These are phyloP conservation scores for Brachypteracias leptosomus DNA, from an alignment of 2,113 vertebrate genomes.

Conservation along the genomic window DNA sequence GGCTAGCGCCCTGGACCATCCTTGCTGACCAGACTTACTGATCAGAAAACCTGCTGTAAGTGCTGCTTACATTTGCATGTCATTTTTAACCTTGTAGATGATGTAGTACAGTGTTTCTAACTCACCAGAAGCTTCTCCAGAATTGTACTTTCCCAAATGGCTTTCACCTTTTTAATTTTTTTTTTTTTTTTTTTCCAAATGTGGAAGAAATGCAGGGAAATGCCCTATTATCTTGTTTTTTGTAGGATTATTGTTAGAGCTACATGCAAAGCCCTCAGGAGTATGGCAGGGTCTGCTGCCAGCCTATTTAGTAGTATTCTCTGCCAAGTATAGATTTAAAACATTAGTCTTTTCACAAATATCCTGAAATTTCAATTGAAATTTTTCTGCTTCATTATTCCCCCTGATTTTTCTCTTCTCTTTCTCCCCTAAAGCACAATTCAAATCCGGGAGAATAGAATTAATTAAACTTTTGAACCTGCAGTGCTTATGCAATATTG, in stretches of 20 bases:
- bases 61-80: slow-evolving; percentile 63
- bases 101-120: slow-evolving; percentile 55
- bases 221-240: neutral
- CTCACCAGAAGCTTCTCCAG: slow-evolving; percentile 14
- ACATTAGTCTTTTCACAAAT: neutral
- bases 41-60: slow-evolving; percentile 69
- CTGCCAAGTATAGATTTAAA: neutral
- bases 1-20: slow-evolving; percentile 56
- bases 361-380: neutral
- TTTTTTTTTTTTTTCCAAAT: neutral
- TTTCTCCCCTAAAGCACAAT: slow-evolving; percentile 34
- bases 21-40: slow-evolving; percentile 65
- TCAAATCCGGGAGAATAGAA: slow-evolving; percentile 5
- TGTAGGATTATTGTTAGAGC: neutral
- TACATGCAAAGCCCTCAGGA: neutral
- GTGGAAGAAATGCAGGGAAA: neutral
- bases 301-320: neutral
- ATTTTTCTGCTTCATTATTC: neutral
- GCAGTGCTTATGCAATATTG: slow-evolving; percentile 50
- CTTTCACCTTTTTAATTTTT: slow-evolving; percentile 4
- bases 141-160: neutral
- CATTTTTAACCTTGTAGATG: slow-evolving; percentile 60
- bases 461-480: slow-evolving; percentile 51
- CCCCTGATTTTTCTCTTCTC: slow-evolving; percentile 3
- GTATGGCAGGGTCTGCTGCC: neutral